These are phyloP conservation scores for Herpailurus yagouaroundi DNA, from an alignment of 2,113 vertebrate genomes.

Conservation along the genomic window DNA sequence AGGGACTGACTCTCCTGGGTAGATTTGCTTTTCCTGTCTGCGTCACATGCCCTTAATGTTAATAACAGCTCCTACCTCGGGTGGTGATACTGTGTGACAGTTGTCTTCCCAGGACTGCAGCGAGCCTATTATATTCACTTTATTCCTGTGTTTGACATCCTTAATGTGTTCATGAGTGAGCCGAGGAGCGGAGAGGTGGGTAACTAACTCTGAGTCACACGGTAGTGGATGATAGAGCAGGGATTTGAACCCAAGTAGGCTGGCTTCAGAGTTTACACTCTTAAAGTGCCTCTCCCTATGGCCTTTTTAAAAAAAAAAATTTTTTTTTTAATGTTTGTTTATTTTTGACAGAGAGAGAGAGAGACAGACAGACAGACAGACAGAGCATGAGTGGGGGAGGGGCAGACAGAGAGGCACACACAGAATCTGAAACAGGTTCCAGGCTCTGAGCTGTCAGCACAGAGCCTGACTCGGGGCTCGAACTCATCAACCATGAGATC, in stretches of 20 bases:
- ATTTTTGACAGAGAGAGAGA: no score
- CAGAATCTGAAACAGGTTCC: no score
- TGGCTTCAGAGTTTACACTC: not conserved
- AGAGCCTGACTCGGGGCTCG: no score
- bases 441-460: no score
- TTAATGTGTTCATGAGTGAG: not conserved
- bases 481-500: no score
- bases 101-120: not conserved
- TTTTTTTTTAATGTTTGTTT: no score
- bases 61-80: not conserved
- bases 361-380: no score
- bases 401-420: no score
- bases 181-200: not conserved
- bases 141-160: no score
- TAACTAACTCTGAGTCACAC: not conserved
- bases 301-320: not conserved
- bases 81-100: not conserved
- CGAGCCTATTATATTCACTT: not conserved
- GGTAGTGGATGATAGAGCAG: not conserved
- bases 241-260: not conserved
- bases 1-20: not conserved
- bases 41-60: not conserved
- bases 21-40: not conserved
- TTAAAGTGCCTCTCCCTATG: not conserved
- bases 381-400: no score